phyloP scores from a whole-genome alignment of 2,888 invertebrate genomes.

The Drosophila paranaensis region DNA sequence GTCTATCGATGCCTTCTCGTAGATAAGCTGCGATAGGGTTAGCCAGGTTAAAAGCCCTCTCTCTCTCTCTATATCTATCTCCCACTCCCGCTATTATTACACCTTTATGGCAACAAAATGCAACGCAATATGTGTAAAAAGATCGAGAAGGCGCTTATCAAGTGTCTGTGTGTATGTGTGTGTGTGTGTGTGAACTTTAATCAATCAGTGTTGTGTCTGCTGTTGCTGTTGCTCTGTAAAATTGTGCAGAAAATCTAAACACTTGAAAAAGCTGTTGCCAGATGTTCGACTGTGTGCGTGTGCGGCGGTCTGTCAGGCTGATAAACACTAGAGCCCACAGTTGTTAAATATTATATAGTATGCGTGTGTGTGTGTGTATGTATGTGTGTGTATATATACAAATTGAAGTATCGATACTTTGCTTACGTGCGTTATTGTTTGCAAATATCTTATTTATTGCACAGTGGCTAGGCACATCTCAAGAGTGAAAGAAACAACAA shows the following conservation, averaged over 20 bases:
- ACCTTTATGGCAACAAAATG: slow-evolving; percentile 28
- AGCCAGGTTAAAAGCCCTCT: not conserved
- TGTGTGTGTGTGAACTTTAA: slow-evolving; percentile 26
- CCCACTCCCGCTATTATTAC: slow-evolving; percentile 1
- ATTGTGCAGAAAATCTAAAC: slow-evolving; percentile 33
- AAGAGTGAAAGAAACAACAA: slow-evolving; percentile 1
- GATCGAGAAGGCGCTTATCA: slow-evolving; percentile 4
- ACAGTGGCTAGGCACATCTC: slow-evolving; percentile 6
- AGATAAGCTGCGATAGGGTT: slow-evolving; percentile 49
- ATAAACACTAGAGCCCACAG: slow-evolving; percentile 16
- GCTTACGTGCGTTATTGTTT: slow-evolving; percentile 2
- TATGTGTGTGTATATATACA: not conserved
- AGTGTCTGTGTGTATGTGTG: too few relatives aligned
- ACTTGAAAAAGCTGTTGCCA: slow-evolving; percentile 39
- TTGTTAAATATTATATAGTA: slow-evolving; percentile 13
- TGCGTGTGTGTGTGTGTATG: not conserved
- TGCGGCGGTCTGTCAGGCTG: slow-evolving; percentile 13
- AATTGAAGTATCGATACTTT: slow-evolving; percentile 15
- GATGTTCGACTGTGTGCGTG: slow-evolving; percentile 19
- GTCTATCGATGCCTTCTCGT: slow-evolving; percentile 19
- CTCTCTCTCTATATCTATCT: not conserved
- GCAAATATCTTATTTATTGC: slow-evolving; percentile 7
- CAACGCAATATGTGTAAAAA: slow-evolving; percentile 35
- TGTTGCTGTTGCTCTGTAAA: slow-evolving; percentile 5
- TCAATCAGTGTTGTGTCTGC: slow-evolving; percentile 30